Evolutionary conservation across 2,113 vertebrate species (phyloP).

Genomic region (Forbesichthys agassizii): DNA sequence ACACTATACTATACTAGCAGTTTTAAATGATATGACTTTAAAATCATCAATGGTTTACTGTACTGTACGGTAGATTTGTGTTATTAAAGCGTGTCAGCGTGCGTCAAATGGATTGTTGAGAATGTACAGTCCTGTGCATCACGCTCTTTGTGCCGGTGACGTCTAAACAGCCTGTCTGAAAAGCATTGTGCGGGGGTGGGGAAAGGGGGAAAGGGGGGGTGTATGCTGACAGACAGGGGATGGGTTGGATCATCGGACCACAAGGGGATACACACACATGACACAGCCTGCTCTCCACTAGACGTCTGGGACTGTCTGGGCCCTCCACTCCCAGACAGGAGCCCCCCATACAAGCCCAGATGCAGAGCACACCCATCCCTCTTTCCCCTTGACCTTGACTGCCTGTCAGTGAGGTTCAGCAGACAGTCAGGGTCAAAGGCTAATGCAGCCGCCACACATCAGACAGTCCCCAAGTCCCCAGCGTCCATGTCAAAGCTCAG

Average conservation of each 20-base stretch:
- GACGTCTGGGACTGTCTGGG: conserved; percentile 75
- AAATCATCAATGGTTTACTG: too few relatives aligned
- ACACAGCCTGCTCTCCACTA: conserved; percentile 53
- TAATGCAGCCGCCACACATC: conserved; percentile 75
- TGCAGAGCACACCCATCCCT: conserved; percentile 26
- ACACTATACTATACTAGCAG: too few relatives aligned
- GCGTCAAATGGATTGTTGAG: conserved; percentile 8
- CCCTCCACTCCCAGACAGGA: conserved; percentile 70
- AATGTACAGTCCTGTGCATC: conserved; percentile 27
- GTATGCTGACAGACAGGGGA: conserved; percentile 51
- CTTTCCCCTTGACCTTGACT: conserved; percentile 72
- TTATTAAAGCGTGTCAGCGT: too few relatives aligned
- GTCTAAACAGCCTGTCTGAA: conserved; percentile 33
- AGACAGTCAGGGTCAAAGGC: conserved; percentile 76
- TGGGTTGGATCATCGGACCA: conserved; percentile 4
- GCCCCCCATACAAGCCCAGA: conserved; percentile 48
- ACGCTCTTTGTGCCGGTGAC: not conserved
- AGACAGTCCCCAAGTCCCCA: conserved; percentile 65
- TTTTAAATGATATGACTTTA: too few relatives aligned
- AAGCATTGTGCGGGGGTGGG: conserved; percentile 13
- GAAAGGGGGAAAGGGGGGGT: conserved; percentile 25
- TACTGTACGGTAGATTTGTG: too few relatives aligned
- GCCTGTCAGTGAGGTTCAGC: conserved; percentile 64
- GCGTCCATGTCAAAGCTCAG: conserved; percentile 64
- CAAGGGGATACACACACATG: conserved; percentile 5